A percentile compares a stretch with the other conserved stretches of the same genome.
Evolutionary conservation across 2,113 vertebrate genomes (phyloP).

Genomic region (Leptobrachium ailaonicum): DNA sequence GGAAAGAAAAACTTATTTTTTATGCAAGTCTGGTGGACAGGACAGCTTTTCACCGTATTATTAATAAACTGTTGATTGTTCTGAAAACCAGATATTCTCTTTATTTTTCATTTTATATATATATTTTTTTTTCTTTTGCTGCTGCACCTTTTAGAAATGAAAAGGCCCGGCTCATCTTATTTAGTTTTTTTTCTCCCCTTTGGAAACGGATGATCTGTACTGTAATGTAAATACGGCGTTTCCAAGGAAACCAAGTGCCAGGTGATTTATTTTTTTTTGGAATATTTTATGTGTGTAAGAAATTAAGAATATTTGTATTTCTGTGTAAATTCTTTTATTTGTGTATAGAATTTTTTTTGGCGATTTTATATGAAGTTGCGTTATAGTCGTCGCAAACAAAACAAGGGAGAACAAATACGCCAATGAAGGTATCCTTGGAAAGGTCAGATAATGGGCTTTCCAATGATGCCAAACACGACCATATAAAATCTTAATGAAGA

Average conservation of each 20-base stretch:
- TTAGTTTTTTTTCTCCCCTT: neutral
- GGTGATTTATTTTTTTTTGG: neutral
- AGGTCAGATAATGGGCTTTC: too few relatives aligned
- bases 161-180: neutral
- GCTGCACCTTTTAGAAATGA: slow-evolving; percentile 25
- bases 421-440: too few relatives aligned
- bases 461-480: too few relatives aligned
- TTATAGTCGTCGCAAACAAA: too few relatives aligned
- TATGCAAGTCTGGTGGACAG: slow-evolving; percentile 67
- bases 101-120: slow-evolving; percentile 50
- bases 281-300: slow-evolving; percentile 50
- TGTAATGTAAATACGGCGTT: slow-evolving; percentile 32
- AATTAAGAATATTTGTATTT: slow-evolving; percentile 19
- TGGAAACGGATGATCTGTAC: slow-evolving; percentile 37
- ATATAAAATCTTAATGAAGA: too few relatives aligned
- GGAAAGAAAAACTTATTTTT: slow-evolving; percentile 57
- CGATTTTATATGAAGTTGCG: too few relatives aligned
- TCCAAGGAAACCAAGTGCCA: slow-evolving; percentile 39
- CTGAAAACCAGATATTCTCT: slow-evolving; percentile 60
- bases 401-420: too few relatives aligned
- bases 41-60: slow-evolving; percentile 63
- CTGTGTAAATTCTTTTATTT: too few relatives aligned
- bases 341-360: too few relatives aligned
- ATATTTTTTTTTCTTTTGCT: too few relatives aligned
- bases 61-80: slow-evolving; percentile 71